These are phyloP conservation scores for Eumerus sabulonum DNA, from an alignment of 2,888 invertebrate species.

Conservation along the genomic window DNA sequence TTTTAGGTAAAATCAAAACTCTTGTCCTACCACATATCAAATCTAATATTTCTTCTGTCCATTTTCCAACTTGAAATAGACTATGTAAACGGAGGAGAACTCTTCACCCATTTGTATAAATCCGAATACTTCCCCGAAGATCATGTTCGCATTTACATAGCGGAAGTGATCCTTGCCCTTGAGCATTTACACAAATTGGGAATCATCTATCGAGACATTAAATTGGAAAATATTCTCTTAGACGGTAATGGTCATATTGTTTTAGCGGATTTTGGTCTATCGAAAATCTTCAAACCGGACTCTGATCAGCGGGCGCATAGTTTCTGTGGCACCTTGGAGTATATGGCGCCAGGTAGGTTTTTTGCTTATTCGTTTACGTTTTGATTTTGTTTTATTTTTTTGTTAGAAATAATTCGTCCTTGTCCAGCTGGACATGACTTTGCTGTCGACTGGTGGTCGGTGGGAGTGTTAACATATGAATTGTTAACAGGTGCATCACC, in stretches of 20 bases:
- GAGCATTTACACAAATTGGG: conserved; percentile 98
- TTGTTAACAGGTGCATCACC: conserved; percentile 97
- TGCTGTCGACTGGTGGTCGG: conserved; percentile 99
- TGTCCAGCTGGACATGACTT: conserved; percentile 96
- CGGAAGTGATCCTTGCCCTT: conserved; percentile 96
- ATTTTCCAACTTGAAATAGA: conserved; percentile 85
- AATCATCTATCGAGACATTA: conserved; percentile 98
- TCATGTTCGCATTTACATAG: conserved; percentile 95
- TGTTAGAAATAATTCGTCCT: conserved; percentile 85
- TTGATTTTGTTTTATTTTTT: conserved; percentile 19
- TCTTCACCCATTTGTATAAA: conserved; percentile 98
- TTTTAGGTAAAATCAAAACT: conserved; percentile 87
- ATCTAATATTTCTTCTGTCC: conserved; percentile 6
- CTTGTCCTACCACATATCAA: neutral
- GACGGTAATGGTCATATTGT: conserved; percentile 97
- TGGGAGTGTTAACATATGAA: conserved; percentile 97
- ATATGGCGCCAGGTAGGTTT: conserved; percentile 91
- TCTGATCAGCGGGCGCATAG: conserved; percentile 93
- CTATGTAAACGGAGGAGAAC: conserved; percentile 97
- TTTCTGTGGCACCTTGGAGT: conserved; percentile 99
- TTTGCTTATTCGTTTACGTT: neutral
- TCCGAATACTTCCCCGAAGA: conserved; percentile 94
- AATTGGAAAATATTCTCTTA: conserved; percentile 96
- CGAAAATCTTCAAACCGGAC: conserved; percentile 89
- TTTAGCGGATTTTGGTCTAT: conserved; percentile 97